phyloP scores from a whole-genome alignment of 2,797 vertebrate species.

The Tolypeutes matacus region DNA sequence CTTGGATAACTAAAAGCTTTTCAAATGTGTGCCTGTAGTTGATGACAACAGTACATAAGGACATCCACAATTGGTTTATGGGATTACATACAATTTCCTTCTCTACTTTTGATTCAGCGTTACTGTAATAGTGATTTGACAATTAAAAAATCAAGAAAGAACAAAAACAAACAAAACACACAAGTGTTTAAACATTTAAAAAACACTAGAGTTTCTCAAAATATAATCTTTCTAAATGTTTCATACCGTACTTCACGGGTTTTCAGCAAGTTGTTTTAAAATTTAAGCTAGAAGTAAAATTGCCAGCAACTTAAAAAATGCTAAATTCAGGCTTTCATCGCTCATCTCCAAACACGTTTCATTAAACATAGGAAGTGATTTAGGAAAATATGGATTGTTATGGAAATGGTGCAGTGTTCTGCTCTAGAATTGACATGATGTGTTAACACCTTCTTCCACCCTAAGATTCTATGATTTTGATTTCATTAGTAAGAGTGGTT shows the following conservation, averaged over 20 bases:
- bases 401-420: not conserved
- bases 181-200: not conserved
- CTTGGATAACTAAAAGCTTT: not conserved
- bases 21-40: not conserved
- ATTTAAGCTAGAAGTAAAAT: constrained; percentile 35
- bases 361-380: constrained; percentile 33
- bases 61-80: not conserved
- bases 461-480: constrained; percentile 31
- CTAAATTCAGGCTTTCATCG: not conserved
- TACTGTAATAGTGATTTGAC: not conserved
- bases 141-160: not conserved
- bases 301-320: not conserved
- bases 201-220: not conserved
- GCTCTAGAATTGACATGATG: not conserved
- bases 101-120: not conserved
- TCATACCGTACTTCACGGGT: not conserved
- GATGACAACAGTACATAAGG: not conserved
- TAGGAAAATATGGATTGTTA: not conserved
- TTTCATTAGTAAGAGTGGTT: constrained; percentile 32
- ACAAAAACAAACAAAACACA: no score
- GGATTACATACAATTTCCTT: not conserved
- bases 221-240: constrained; percentile 1
- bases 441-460: not conserved
- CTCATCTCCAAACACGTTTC: not conserved
- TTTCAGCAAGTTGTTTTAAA: not conserved